Conservation (phyloP, 2,888 invertebrate genomes). For the Bombyx huttoni region DNA sequence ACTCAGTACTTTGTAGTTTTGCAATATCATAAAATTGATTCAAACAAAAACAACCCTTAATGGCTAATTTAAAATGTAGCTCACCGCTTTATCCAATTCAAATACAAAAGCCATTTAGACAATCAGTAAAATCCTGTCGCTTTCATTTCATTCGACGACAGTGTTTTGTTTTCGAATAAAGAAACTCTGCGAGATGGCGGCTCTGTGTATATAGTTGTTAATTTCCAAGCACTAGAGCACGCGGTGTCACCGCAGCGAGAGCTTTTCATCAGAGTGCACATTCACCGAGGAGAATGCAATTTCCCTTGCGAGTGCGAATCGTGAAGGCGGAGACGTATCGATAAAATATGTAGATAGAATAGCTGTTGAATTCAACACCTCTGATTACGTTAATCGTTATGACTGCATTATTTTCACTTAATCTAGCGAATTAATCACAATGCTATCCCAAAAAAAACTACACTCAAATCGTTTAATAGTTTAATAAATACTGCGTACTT, state of each 20-base stretch:
- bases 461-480: background rate
- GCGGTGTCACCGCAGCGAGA: slow-evolving; percentile 37
- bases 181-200: slow-evolving; percentile 11
- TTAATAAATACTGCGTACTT: background rate
- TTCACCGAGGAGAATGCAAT: slow-evolving; percentile 47
- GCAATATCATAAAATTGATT: too few relatives aligned
- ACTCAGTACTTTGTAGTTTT: too few relatives aligned
- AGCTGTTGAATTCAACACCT: too few relatives aligned
- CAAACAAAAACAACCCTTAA: too few relatives aligned
- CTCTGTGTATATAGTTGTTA: slow-evolving; percentile 27
- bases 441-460: background rate
- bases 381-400: too few relatives aligned
- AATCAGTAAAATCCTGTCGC: background rate
- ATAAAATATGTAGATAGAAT: background rate
- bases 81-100: background rate
- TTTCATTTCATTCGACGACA: background rate
- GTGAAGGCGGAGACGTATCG: slow-evolving; percentile 17
- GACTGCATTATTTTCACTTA: too few relatives aligned
- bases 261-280: slow-evolving; percentile 49
- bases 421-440: background rate
- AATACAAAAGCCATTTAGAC: background rate
- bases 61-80: too few relatives aligned
- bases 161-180: slow-evolving; percentile 6
- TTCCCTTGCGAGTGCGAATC: slow-evolving; percentile 31
- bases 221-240: slow-evolving; percentile 38